Evolutionary conservation across 2,797 vertebrate genomes (phyloP).

Genomic region (Girardinus metallicus): DNA sequence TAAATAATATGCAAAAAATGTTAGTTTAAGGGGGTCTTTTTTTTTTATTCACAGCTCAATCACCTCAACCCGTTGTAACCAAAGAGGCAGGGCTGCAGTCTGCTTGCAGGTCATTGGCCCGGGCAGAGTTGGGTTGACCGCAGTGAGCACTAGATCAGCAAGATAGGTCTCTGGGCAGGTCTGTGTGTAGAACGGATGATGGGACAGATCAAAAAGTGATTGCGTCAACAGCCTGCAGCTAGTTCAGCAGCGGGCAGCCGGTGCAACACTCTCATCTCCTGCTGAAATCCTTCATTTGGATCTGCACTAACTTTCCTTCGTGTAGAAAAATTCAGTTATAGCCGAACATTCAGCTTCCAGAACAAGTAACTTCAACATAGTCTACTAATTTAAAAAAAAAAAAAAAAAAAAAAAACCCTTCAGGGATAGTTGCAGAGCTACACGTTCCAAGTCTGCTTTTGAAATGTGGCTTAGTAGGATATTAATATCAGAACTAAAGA

Average conservation of each 20-base stretch:
- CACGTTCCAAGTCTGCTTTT: not conserved
- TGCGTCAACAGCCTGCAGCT: constrained; percentile 25
- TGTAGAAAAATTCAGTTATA: not conserved
- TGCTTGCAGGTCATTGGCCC: not conserved
- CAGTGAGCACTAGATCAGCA: not conserved
- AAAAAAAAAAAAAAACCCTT: not conserved
- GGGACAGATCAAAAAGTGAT: constrained; percentile 18
- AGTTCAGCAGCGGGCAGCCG: constrained; percentile 7
- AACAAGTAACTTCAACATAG: not conserved
- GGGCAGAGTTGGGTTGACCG: not conserved
- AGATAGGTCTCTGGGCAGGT: constrained; percentile 1
- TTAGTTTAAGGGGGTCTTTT: not conserved
- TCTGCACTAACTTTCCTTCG: not conserved
- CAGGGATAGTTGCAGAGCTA: not conserved
- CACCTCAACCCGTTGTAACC: not conserved
- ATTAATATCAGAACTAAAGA: not conserved
- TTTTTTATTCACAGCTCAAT: not conserved
- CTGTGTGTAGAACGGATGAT: constrained; percentile 1
- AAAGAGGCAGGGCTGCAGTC: not conserved
- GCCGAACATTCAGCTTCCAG: not conserved
- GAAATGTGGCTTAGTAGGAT: not conserved
- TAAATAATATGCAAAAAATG: not conserved
- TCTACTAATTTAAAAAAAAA: not conserved
- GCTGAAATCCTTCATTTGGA: constrained; percentile 8
- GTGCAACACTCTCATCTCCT: constrained; percentile 3